These are phyloP conservation scores for Steinernema carpocapsae DNA, from an alignment of 2,888 invertebrate species.

Conservation along the genomic window DNA sequence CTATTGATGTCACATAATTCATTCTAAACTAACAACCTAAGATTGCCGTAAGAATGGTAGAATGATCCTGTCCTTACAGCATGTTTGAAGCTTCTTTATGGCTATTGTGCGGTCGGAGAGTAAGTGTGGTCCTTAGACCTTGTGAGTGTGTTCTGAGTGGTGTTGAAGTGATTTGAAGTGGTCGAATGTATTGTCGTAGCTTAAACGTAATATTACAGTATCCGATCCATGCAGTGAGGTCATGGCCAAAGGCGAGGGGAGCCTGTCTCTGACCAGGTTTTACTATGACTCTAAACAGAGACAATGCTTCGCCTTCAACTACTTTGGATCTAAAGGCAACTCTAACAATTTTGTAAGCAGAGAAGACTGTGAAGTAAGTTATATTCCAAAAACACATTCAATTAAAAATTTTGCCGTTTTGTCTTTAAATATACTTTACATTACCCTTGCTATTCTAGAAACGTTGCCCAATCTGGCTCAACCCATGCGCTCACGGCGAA, in stretches of 20 bases:
- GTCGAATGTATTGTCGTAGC: too few species aligned
- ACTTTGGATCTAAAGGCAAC: constrained; percentile 54
- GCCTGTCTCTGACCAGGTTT: constrained; percentile 51
- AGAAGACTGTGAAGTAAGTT: constrained; percentile 43
- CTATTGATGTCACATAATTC: constrained; percentile 36
- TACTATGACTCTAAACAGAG: constrained; percentile 58
- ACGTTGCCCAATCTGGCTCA: constrained; percentile 62
- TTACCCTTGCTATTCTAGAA: constrained; percentile 46
- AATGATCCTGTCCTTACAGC: constrained; percentile 10
- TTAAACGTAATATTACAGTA: constrained; percentile 32
- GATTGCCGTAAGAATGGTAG: constrained; percentile 28
- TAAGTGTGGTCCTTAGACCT: background rate
- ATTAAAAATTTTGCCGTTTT: too few species aligned
- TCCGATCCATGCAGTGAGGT: constrained; percentile 60
- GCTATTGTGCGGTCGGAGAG: background rate
- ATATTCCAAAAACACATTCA: too few species aligned
- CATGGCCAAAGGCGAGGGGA: constrained; percentile 61
- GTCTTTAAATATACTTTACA: too few species aligned
- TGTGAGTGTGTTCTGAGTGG: constrained; percentile 35
- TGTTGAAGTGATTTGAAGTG: constrained; percentile 36
- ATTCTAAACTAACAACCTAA: background rate
- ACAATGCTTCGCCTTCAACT: constrained; percentile 62
- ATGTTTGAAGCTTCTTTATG: constrained; percentile 14
- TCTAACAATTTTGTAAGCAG: constrained; percentile 50
- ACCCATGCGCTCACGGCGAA: constrained; percentile 61